Conservation (phyloP, 2,888 invertebrate genomes). For the Gibbula magus region DNA sequence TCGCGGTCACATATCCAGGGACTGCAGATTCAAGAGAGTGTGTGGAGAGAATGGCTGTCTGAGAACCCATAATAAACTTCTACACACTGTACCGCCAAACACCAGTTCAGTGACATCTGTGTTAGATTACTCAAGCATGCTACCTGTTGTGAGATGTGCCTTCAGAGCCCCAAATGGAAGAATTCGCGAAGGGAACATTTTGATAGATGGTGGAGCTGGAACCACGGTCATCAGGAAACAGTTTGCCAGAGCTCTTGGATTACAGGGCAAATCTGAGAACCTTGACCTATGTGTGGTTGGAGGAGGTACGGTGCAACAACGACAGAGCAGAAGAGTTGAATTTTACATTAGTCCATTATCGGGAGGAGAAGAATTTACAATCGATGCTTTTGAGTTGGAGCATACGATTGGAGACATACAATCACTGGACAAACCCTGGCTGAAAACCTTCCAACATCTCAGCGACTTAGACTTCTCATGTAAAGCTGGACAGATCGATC, state of each 20-base stretch:
- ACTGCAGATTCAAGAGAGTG: neutral
- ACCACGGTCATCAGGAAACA: constrained; percentile 19
- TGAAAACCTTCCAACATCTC: neutral
- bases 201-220: constrained; percentile 28
- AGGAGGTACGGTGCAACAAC: neutral
- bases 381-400: constrained; percentile 29
- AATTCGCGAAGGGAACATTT: constrained; percentile 19
- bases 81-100: constrained; percentile 24
- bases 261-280: no score
- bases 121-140: constrained; percentile 8
- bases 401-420: constrained; percentile 23
- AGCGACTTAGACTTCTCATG: constrained; percentile 8
- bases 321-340: constrained; percentile 15
- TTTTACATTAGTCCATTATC: constrained; percentile 3
- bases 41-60: constrained; percentile 2
- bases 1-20: neutral
- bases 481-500: constrained; percentile 18
- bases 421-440: neutral
- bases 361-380: constrained; percentile 19
- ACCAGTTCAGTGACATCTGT: neutral
- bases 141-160: constrained; percentile 25
- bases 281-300: neutral
- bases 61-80: constrained; percentile 9
- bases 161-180: constrained; percentile 27
- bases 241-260: no score